These are phyloP conservation scores for Champsocephalus esox DNA, from an alignment of 2,797 vertebrate genomes.

Conservation along the genomic window DNA sequence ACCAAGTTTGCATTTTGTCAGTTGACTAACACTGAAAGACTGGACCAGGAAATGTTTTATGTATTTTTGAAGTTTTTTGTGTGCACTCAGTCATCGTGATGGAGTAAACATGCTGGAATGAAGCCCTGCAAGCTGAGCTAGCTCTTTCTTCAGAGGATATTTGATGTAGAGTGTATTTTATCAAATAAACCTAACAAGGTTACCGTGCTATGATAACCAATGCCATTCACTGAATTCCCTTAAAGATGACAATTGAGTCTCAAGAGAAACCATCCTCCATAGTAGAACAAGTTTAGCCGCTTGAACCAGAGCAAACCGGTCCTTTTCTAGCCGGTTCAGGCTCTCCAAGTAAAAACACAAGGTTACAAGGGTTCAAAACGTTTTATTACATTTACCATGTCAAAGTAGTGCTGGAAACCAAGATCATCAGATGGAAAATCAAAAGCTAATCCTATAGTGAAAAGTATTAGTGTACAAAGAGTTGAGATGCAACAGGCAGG, in stretches of 20 bases:
- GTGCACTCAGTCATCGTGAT: conserved; percentile 30
- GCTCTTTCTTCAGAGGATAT: conserved; percentile 12
- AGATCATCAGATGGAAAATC: not conserved
- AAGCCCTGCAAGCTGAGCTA: conserved; percentile 27
- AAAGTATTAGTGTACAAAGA: conserved; percentile 5
- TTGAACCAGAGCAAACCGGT: conserved; percentile 48
- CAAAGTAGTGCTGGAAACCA: not conserved
- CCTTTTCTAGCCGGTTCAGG: conserved; percentile 6
- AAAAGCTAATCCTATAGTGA: not conserved
- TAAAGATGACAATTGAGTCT: not conserved
- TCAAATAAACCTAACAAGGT: conserved; percentile 55
- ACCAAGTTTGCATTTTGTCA: conserved; percentile 18
- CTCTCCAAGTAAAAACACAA: conserved; percentile 16
- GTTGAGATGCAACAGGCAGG: not conserved
- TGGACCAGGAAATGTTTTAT: conserved; percentile 39
- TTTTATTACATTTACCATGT: conserved; percentile 10
- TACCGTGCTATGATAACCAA: not conserved
- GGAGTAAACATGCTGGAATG: conserved; percentile 28
- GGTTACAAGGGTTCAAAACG: not conserved
- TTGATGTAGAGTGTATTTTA: conserved; percentile 17
- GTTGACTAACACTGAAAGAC: conserved; percentile 45
- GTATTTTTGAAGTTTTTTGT: conserved; percentile 51
- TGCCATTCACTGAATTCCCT: conserved; percentile 38
- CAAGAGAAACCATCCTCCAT: conserved; percentile 35
- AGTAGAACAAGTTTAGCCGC: conserved; percentile 56